These are phyloP conservation scores for Drosophila fuyamai DNA, from an alignment of 1,140 invertebrate species.

Conservation along the genomic window DNA sequence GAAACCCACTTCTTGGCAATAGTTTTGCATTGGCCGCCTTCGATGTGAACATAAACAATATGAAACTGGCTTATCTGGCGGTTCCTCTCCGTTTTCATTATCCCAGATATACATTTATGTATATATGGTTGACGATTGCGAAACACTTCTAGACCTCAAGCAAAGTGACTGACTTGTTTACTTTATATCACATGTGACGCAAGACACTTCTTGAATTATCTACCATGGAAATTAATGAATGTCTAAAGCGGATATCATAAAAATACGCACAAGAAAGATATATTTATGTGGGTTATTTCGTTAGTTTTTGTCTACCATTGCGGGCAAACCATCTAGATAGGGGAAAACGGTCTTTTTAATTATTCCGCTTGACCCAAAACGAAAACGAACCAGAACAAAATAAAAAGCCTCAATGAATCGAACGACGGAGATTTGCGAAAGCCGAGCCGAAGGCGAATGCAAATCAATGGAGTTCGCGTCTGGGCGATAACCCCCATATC, in stretches of 20 bases:
- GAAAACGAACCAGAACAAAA: slow-evolving; percentile 8
- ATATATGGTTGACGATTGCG: slow-evolving; percentile 14
- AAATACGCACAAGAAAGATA: slow-evolving; percentile 13
- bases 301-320: slow-evolving; percentile 33
- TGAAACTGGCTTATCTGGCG: slow-evolving; percentile 12
- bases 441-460: slow-evolving; percentile 35
- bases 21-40: slow-evolving; percentile 2
- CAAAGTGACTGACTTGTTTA: slow-evolving; percentile 52
- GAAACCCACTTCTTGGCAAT: slow-evolving; percentile 2
- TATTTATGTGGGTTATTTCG: slow-evolving; percentile 21
- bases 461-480: slow-evolving; percentile 70
- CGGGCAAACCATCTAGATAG: slow-evolving; percentile 53
- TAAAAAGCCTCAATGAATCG: slow-evolving; percentile 17
- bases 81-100: neutral
- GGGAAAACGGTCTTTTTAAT: slow-evolving; percentile 49
- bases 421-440: slow-evolving; percentile 15
- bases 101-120: slow-evolving; percentile 2
- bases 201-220: slow-evolving; percentile 55
- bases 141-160: slow-evolving; percentile 49
- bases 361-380: slow-evolving; percentile 36
- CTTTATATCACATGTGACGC: slow-evolving; percentile 37
- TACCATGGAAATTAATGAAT: slow-evolving; percentile 68
- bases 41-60: neutral
- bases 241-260: slow-evolving; percentile 59
- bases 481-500: slow-evolving; percentile 68